A percentile compares a stretch with the other conserved stretches of the same genome.
Conservation (phyloP, 2,888 invertebrate genomes). For the Zaprionus lineosus region DNA sequence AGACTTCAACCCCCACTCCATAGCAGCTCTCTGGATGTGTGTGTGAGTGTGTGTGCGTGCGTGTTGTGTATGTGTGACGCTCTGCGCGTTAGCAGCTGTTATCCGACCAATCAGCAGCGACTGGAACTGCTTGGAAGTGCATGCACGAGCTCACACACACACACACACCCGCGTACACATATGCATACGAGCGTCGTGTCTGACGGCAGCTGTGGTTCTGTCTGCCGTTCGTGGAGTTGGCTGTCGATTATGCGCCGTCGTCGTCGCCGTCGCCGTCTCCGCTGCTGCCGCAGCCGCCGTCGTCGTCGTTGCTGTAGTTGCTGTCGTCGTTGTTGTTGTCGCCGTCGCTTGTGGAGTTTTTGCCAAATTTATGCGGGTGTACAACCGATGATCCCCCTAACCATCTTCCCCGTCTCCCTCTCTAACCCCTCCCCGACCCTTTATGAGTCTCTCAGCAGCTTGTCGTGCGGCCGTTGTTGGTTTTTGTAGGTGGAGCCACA, state of each 20-base stretch:
- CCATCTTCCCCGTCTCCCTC: constrained; percentile 11
- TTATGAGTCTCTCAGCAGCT: constrained; percentile 35
- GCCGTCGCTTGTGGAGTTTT: constrained; percentile 66
- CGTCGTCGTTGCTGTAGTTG: constrained; percentile 30
- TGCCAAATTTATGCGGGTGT: constrained; percentile 78
- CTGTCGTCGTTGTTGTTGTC: constrained; percentile 21
- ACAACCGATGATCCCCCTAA: too few relatives aligned
- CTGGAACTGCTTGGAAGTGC: constrained; percentile 56
- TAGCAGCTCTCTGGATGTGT: constrained; percentile 19
- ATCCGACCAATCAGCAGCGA: constrained; percentile 68
- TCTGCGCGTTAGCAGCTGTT: constrained; percentile 38
- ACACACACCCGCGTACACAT: constrained; percentile 1
- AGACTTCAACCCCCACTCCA: constrained; percentile 14
- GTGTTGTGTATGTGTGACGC: constrained; percentile 17
- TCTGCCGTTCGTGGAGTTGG: constrained; percentile 46
- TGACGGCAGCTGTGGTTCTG: constrained; percentile 26
- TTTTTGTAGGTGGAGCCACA: constrained; percentile 79
- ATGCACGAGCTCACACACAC: constrained; percentile 18
- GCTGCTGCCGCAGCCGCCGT: constrained; percentile 21
- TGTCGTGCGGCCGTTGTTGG: constrained; percentile 47
- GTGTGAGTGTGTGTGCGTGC: constrained; percentile 2
- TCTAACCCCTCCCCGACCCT: constrained; percentile 13
- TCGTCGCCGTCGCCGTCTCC: constrained; percentile 31
- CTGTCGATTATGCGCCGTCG: constrained; percentile 54
- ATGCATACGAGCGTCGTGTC: not conserved